A percentile compares a stretch with the other conserved stretches of the same genome.
phyloP scores from a whole-genome alignment of 2,888 invertebrate genomes.

The Sycophila texana region DNA sequence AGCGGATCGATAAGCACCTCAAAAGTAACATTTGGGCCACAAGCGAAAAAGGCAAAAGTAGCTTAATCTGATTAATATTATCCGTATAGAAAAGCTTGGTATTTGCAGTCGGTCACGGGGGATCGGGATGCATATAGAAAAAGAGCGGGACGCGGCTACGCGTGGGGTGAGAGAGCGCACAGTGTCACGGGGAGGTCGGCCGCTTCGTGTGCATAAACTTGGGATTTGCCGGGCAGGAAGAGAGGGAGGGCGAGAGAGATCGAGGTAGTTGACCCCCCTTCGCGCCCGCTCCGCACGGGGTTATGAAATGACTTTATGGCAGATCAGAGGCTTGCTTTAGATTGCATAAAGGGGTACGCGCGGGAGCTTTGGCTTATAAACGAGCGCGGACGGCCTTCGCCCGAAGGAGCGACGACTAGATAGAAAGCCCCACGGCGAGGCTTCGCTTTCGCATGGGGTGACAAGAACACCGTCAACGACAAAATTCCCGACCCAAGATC shows the following conservation, averaged over 20 bases:
- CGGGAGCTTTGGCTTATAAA: conserved; percentile 58
- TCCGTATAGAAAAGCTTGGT: background rate
- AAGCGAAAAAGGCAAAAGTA: background rate
- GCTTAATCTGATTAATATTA: too few species aligned
- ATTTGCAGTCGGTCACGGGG: conserved; percentile 16
- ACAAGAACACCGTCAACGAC: conserved; percentile 47
- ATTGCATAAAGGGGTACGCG: conserved; percentile 69
- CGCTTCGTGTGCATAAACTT: conserved; percentile 65
- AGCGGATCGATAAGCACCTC: too few species aligned
- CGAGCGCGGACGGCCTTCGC: conserved; percentile 43
- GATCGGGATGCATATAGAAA: background rate
- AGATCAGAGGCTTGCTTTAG: conserved; percentile 74
- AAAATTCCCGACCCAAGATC: conserved; percentile 29
- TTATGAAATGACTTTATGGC: conserved; percentile 75
- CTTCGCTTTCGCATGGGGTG: conserved; percentile 26
- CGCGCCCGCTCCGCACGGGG: conserved; percentile 60
- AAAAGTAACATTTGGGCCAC: too few species aligned
- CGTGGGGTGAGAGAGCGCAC: conserved; percentile 18
- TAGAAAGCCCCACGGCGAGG: conserved; percentile 52
- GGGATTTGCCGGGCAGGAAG: conserved; percentile 65
- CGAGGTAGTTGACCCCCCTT: conserved; percentile 69
- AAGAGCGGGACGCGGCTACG: background rate
- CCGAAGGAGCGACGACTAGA: conserved; percentile 36
- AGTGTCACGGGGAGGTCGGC: conserved; percentile 58
- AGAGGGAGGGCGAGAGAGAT: background rate